Evolutionary conservation across 2,113 vertebrate genomes (phyloP).

Genomic region (Nibea albiflora): DNA sequence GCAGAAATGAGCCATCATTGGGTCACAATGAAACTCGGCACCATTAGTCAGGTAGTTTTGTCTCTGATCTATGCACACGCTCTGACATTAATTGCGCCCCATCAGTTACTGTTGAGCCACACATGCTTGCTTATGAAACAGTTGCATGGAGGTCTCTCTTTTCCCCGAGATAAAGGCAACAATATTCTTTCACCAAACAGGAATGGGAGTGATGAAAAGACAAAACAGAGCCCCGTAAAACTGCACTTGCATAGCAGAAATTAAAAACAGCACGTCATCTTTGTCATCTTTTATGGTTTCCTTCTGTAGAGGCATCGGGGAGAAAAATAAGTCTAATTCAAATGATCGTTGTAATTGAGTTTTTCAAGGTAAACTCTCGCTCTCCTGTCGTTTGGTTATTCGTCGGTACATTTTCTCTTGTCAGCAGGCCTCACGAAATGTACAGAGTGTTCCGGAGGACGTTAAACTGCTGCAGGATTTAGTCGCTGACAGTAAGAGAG

Average conservation of each 20-base stretch:
- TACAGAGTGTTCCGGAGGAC: slow-evolving; percentile 32
- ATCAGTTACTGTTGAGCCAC: slow-evolving; percentile 42
- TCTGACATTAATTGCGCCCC: slow-evolving; percentile 57
- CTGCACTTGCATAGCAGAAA: not conserved
- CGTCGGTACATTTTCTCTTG: slow-evolving; percentile 16
- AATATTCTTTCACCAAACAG: not conserved
- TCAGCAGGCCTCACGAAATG: not conserved
- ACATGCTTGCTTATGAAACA: slow-evolving; percentile 20
- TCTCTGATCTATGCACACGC: slow-evolving; percentile 50
- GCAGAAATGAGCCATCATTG: slow-evolving; percentile 53
- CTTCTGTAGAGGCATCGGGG: not conserved
- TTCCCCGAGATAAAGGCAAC: slow-evolving; percentile 3
- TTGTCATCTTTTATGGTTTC: not conserved
- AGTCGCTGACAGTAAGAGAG: slow-evolving; percentile 26
- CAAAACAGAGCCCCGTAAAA: not conserved
- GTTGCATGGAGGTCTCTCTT: not conserved
- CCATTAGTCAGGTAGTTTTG: slow-evolving; percentile 59
- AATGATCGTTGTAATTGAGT: too few relatives aligned
- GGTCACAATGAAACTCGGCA: slow-evolving; percentile 57
- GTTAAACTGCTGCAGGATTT: slow-evolving; percentile 40
- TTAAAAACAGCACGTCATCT: too few relatives aligned
- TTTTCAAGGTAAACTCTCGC: too few relatives aligned
- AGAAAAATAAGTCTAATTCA: not conserved
- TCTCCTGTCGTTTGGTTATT: slow-evolving; percentile 4
- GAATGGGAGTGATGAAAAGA: not conserved